These are phyloP conservation scores for Auanema sp. DNA, from an alignment of 2,888 invertebrate species.

Conservation along the genomic window DNA sequence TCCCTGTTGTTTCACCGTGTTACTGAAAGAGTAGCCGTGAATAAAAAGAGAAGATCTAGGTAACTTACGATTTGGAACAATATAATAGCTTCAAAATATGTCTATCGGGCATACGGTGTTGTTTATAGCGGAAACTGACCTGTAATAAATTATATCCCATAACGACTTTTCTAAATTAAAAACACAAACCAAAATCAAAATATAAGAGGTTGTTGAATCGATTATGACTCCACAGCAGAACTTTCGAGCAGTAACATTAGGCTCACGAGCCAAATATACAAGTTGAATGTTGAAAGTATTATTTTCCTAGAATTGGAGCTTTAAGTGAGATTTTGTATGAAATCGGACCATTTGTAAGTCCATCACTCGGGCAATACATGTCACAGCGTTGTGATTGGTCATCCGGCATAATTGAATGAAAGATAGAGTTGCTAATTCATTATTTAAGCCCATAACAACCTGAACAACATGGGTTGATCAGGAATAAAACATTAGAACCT, in stretches of 20 bases:
- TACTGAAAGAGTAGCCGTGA: neutral
- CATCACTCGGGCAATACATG: neutral
- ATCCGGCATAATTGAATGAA: conserved; percentile 9
- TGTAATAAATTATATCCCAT: no score
- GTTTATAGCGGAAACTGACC: no score
- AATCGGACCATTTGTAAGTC: conserved; percentile 1
- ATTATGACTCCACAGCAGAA: conserved; percentile 9
- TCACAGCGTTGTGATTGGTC: neutral
- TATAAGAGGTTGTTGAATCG: neutral
- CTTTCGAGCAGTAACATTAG: neutral
- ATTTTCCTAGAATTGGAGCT: neutral
- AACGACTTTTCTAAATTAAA: no score
- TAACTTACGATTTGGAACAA: no score
- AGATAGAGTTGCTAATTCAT: conserved; percentile 7
- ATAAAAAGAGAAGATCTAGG: no score
- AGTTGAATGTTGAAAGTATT: conserved; percentile 5
- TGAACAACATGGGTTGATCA: neutral
- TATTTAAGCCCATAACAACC: neutral
- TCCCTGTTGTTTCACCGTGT: conserved; percentile 5
- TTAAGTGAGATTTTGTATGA: neutral
- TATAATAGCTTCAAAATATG: no score
- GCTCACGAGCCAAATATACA: conserved; percentile 2
- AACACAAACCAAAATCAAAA: conserved; percentile 6
- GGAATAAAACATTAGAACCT: neutral
- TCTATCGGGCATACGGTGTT: no score